phyloP scores from a whole-genome alignment of 2,113 vertebrate genomes.

The Aldabrachelys gigantea region DNA sequence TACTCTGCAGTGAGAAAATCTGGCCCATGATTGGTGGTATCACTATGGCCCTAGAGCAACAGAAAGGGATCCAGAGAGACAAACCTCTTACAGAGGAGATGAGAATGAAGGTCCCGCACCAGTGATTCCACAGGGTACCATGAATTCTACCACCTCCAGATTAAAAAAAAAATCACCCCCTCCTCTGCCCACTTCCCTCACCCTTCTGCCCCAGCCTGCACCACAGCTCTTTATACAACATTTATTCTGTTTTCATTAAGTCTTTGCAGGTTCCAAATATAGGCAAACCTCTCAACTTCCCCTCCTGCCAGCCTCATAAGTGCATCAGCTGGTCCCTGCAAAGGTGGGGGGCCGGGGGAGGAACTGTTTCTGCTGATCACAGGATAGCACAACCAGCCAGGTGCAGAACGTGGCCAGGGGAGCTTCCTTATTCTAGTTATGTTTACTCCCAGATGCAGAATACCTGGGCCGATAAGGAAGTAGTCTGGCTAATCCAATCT shows the following conservation, averaged over 20 bases:
- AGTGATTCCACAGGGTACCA: constrained; percentile 26
- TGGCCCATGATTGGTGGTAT: neutral
- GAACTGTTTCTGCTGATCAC: neutral
- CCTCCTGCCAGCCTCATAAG: neutral
- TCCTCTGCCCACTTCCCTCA: neutral
- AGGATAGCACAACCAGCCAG: neutral
- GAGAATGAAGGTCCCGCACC: neutral
- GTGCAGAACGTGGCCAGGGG: neutral
- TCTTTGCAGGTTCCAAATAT: neutral
- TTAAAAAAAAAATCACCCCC: neutral
- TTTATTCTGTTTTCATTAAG: neutral
- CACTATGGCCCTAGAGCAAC: neutral
- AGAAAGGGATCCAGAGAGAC: neutral
- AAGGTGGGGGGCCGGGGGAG: neutral
- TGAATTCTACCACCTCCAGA: constrained; percentile 27
- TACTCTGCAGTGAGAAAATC: neutral
- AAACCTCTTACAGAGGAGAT: constrained; percentile 5
- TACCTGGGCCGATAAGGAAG: neutral
- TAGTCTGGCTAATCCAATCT: neutral
- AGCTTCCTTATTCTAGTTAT: accelerated
- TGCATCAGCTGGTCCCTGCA: neutral
- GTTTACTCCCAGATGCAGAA: neutral
- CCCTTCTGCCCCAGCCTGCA: neutral
- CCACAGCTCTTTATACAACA: neutral
- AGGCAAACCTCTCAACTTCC: neutral